Percentiles rank a stretch among this genome's conserved stretches.
These are phyloP conservation scores for Cyprinodon brontotheroides DNA, from an alignment of 2,113 vertebrate species.

Conservation along the genomic window DNA sequence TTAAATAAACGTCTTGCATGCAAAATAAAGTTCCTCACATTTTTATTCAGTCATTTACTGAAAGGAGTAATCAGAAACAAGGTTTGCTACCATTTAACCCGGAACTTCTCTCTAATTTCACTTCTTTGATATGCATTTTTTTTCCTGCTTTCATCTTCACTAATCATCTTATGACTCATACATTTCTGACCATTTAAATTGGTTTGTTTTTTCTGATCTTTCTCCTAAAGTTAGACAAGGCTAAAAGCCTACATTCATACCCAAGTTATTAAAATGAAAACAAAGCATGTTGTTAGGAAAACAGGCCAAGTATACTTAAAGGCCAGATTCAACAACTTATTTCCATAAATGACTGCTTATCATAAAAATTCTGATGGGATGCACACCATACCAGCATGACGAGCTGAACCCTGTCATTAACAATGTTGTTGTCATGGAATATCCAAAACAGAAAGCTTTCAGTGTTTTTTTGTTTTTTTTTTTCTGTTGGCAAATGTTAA, in stretches of 20 bases:
- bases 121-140: constrained; percentile 32
- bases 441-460: background rate
- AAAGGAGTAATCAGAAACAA: background rate
- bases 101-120: background rate
- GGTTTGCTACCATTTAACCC: constrained; percentile 22
- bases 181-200: constrained; percentile 25
- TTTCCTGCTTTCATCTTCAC: background rate
- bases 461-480: background rate
- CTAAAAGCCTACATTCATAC: constrained; percentile 14
- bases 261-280: constrained; percentile 3
- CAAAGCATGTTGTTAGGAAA: background rate
- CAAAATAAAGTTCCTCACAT: too few species aligned
- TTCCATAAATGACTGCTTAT: background rate
- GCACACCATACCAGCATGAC: background rate
- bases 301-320: background rate
- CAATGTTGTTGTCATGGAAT: background rate
- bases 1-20: background rate
- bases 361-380: background rate
- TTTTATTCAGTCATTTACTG: too few species aligned
- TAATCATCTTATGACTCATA: constrained; percentile 4
- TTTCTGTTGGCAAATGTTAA: background rate
- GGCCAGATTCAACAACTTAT: background rate
- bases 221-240: constrained; percentile 15
- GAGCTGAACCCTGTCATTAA: background rate
- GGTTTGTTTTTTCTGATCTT: constrained; percentile 25